These are phyloP conservation scores for Halichoerus grypus DNA, from an alignment of 2,113 vertebrate genomes.

Conservation along the genomic window DNA sequence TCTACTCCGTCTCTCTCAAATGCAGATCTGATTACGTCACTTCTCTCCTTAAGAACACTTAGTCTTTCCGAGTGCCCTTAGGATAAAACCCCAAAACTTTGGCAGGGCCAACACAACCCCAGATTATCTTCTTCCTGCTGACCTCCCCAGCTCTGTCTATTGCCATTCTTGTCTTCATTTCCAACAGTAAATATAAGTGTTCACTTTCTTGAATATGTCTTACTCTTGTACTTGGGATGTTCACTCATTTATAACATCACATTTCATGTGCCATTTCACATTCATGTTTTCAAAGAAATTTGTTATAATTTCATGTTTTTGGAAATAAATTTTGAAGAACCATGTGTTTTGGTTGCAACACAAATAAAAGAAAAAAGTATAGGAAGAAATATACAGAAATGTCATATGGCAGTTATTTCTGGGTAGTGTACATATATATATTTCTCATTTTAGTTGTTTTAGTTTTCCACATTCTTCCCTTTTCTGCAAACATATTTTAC, in stretches of 20 bases:
- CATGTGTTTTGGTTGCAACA: background rate
- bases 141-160: background rate
- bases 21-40: background rate
- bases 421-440: background rate
- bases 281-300: background rate
- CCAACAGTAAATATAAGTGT: background rate
- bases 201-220: background rate
- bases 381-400: background rate
- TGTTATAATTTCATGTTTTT: background rate
- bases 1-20: background rate
- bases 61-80: background rate
- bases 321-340: background rate
- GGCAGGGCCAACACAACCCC: too few species aligned
- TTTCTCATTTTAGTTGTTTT: conserved; percentile 4
- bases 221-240: background rate
- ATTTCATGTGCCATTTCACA: background rate
- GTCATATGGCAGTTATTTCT: background rate
- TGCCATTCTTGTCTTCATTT: background rate
- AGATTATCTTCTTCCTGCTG: background rate
- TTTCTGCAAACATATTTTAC: background rate
- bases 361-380: background rate
- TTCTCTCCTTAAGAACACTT: background rate
- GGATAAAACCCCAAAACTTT: background rate
- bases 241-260: background rate
- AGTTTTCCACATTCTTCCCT: background rate